A percentile compares a stretch with the other conserved stretches of the same genome.
Conservation (phyloP, 1,140 invertebrate species). For the Cheumatopsyche charites region DNA sequence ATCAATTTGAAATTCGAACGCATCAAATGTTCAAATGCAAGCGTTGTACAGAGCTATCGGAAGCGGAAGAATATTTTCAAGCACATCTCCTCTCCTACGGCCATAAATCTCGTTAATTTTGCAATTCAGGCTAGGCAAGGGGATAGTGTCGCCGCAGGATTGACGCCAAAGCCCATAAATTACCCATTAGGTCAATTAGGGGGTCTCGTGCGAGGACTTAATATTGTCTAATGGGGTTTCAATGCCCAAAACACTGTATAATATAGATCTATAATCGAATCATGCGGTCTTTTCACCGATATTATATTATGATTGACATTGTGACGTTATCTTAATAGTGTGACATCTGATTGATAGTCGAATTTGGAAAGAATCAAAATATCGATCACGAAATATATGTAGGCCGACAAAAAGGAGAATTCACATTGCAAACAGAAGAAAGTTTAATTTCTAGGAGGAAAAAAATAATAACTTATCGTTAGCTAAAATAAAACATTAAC, state of each 20-base stretch:
- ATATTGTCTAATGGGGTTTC: constrained; percentile 18
- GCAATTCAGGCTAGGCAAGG: not conserved
- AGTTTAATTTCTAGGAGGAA: too few relatives aligned
- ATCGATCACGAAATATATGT: too few relatives aligned
- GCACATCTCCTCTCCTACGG: too few relatives aligned
- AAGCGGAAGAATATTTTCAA: too few relatives aligned
- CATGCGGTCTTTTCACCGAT: not conserved
- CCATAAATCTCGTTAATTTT: constrained; percentile 15
- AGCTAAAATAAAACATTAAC: too few relatives aligned
- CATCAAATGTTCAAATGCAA: too few relatives aligned
- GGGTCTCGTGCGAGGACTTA: constrained; percentile 19
- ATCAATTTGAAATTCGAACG: too few relatives aligned
- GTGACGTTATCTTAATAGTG: not conserved
- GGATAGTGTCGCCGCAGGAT: constrained; percentile 9
- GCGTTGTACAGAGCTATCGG: too few relatives aligned
- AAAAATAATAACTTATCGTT: too few relatives aligned
- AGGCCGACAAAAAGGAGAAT: too few relatives aligned
- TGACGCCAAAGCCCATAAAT: constrained; percentile 15
- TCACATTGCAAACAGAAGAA: too few relatives aligned
- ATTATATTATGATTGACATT: constrained; percentile 7
- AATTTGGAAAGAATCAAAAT: not conserved
- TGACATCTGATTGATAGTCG: not conserved
- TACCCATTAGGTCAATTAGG: constrained; percentile 28
- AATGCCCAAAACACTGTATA: not conserved
- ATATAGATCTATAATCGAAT: not conserved